Percentiles rank a stretch among this genome's conserved stretches.
phyloP scores from a whole-genome alignment of 2,113 vertebrate genomes.

The Microcebus lehilahytsara region DNA sequence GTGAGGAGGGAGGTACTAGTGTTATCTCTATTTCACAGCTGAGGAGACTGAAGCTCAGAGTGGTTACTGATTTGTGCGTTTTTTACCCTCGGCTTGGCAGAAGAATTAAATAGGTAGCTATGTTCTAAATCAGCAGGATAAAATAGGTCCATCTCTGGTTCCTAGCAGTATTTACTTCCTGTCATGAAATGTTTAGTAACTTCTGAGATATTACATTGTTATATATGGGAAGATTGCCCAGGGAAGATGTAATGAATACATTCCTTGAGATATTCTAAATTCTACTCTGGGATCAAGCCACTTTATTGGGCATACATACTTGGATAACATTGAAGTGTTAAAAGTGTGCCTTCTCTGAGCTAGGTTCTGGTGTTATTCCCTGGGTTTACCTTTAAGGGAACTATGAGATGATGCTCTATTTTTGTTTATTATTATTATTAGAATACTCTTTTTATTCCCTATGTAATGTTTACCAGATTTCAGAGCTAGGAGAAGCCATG shows the following conservation, averaged over 20 bases:
- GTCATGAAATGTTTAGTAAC: neutral
- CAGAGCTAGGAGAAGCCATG: neutral
- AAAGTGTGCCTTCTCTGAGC: neutral
- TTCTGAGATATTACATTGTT: neutral
- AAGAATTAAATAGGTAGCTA: neutral
- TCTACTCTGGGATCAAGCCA: neutral
- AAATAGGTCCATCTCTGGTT: neutral
- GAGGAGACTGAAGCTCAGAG: neutral
- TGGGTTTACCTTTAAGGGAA: neutral
- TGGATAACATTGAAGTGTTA: neutral
- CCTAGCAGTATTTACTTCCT: neutral
- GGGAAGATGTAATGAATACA: neutral
- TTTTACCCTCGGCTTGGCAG: neutral
- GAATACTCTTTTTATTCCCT: neutral
- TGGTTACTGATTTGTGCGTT: neutral
- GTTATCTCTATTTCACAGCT: neutral
- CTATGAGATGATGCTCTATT: neutral
- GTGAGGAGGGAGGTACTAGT: neutral
- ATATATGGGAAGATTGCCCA: neutral
- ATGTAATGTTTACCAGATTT: neutral
- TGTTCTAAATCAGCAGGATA: neutral
- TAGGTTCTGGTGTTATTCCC: neutral
- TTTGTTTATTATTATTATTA: slow-evolving; percentile 1
- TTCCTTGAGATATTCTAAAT: neutral
- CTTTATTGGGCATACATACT: neutral